Evolutionary conservation across 2,888 invertebrate species (phyloP).

Genomic region (Pecten maximus): DNA sequence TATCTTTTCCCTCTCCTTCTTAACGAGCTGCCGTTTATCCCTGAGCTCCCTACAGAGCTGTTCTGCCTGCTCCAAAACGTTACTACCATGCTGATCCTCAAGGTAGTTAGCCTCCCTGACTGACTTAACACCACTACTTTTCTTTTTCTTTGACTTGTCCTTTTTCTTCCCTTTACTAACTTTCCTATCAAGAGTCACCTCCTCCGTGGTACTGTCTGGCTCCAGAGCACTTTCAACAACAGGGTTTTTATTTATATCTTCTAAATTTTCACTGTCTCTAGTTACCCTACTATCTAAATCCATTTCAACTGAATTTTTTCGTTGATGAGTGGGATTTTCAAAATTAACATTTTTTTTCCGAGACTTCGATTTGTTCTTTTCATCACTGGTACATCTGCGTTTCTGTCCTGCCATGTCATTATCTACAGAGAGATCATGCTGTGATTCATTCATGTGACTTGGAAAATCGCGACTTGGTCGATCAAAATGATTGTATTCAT

Average conservation of each 20-base stretch:
- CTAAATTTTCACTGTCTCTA: slow-evolving; percentile 37
- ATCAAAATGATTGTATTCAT: neutral
- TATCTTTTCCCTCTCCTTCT: slow-evolving; percentile 59
- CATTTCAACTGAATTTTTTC: neutral
- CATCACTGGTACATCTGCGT: neutral
- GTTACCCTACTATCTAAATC: slow-evolving; percentile 46
- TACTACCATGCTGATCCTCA: slow-evolving; percentile 38
- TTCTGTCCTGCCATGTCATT: neutral
- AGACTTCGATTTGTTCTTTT: neutral
- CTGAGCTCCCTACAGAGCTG: slow-evolving; percentile 70
- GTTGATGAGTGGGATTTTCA: neutral
- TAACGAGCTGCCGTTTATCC: slow-evolving; percentile 66
- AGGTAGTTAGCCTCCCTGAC: slow-evolving; percentile 39
- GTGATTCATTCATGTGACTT: neutral
- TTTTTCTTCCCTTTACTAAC: slow-evolving; percentile 39
- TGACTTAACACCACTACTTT: slow-evolving; percentile 39
- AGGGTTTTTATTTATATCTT: neutral
- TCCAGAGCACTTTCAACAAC: slow-evolving; percentile 37
- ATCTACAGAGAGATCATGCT: neutral
- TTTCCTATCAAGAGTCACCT: neutral
- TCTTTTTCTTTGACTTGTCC: slow-evolving; percentile 43
- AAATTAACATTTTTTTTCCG: neutral
- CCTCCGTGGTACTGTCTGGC: slow-evolving; percentile 49
- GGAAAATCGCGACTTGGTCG: neutral
- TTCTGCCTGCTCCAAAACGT: slow-evolving; percentile 72